These are phyloP conservation scores for Drosophila mettleri DNA, from an alignment of 2,888 invertebrate species.

Conservation along the genomic window DNA sequence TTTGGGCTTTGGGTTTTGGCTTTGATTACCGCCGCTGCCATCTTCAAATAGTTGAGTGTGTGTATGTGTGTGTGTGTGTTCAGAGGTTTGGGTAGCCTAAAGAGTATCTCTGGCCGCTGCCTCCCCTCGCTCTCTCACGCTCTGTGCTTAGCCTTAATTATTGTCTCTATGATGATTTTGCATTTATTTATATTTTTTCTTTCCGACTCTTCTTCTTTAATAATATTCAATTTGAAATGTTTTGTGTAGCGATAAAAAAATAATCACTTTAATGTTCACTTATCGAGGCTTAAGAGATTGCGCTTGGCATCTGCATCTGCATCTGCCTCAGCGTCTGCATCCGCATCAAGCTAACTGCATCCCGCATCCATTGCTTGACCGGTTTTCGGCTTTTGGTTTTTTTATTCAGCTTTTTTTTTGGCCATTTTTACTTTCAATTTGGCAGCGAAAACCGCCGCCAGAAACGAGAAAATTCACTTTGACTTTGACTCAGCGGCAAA, in stretches of 20 bases:
- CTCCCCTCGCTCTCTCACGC: neutral
- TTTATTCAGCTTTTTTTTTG: slow-evolving; percentile 18
- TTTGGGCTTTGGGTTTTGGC: slow-evolving; percentile 10
- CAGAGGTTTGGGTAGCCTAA: slow-evolving; percentile 11
- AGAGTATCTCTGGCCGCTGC: neutral
- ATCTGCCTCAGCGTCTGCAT: too few species aligned
- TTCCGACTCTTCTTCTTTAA: neutral
- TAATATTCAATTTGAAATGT: slow-evolving; percentile 30
- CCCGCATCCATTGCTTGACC: slow-evolving; percentile 35
- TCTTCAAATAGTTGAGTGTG: slow-evolving; percentile 8
- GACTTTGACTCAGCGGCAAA: slow-evolving; percentile 1
- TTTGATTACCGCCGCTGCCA: slow-evolving; percentile 37
- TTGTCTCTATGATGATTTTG: slow-evolving; percentile 27
- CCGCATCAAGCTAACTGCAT: slow-evolving; percentile 10
- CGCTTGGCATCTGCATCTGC: slow-evolving; percentile 12
- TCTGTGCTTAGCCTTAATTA: slow-evolving; percentile 24
- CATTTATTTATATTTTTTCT: slow-evolving; percentile 8
- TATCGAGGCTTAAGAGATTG: neutral
- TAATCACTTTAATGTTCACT: slow-evolving; percentile 15
- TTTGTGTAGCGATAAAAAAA: neutral
- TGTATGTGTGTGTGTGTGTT: neutral
- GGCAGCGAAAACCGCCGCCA: slow-evolving; percentile 42
- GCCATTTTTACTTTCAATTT: slow-evolving; percentile 68
- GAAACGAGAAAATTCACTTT: slow-evolving; percentile 19
- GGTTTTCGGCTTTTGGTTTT: slow-evolving; percentile 32